phyloP scores from a whole-genome alignment of 1,140 invertebrate genomes.

The Pseudachorutes palmiensis region DNA sequence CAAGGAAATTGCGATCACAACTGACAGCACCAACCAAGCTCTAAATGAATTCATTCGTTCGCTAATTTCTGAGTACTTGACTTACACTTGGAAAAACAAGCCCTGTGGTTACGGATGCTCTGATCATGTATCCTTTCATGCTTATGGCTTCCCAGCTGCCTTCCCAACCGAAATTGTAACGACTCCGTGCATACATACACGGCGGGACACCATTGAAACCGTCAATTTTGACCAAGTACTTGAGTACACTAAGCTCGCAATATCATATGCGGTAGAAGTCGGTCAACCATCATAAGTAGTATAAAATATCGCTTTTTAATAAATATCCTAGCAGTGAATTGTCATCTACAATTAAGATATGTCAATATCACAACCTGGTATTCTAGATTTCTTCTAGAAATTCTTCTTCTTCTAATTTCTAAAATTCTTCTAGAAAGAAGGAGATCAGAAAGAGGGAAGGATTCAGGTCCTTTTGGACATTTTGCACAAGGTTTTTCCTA shows the following conservation, averaged over 20 bases:
- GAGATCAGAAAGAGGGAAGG: too few relatives aligned
- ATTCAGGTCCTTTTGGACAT: too few relatives aligned
- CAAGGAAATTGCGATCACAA: slow-evolving; percentile 6
- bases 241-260: not conserved
- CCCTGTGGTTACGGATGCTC: slow-evolving; percentile 11
- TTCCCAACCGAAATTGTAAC: not conserved
- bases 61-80: slow-evolving; percentile 3
- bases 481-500: too few relatives aligned
- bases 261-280: not conserved
- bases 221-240: not conserved
- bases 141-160: not conserved
- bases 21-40: not conserved
- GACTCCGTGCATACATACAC: slow-evolving; percentile 8
- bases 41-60: not conserved
- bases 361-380: too few relatives aligned
- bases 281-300: too few relatives aligned
- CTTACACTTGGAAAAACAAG: not conserved
- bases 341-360: too few relatives aligned
- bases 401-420: too few relatives aligned
- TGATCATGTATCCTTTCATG: slow-evolving; percentile 4
- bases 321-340: too few relatives aligned
- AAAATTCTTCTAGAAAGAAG: too few relatives aligned
- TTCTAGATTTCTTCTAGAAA: too few relatives aligned
- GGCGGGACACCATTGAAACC: slow-evolving; percentile 4
- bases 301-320: too few relatives aligned